Evolutionary conservation across 2,888 invertebrate genomes (phyloP).

Genomic region (Cryptocheilus praepositus): DNA sequence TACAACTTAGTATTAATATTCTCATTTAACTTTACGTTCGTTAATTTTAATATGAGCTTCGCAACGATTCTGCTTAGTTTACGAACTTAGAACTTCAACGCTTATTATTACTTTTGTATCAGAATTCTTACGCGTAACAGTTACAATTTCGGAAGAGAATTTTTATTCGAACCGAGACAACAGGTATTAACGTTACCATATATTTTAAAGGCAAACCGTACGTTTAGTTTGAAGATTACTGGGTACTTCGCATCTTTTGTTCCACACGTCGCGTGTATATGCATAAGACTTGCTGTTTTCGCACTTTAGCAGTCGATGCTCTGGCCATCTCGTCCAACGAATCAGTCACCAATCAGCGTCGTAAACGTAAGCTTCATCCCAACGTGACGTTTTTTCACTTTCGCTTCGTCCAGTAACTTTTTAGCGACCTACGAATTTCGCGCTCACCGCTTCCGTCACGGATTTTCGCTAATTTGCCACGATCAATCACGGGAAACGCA

Average conservation of each 20-base stretch:
- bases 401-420: neutral
- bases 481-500: neutral
- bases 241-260: neutral
- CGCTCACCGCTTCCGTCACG: neutral
- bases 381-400: neutral
- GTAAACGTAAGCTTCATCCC: neutral
- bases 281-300: constrained; percentile 30
- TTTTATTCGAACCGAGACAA: no score
- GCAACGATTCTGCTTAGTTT: no score
- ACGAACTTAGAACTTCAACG: no score
- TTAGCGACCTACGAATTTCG: neutral
- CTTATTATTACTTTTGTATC: no score
- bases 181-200: no score
- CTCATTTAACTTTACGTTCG: no score
- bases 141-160: no score
- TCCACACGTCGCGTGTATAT: constrained; percentile 19
- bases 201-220: no score
- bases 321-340: constrained; percentile 37
- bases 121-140: no score
- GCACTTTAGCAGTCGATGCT: constrained; percentile 45
- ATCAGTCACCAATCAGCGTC: constrained; percentile 13
- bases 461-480: neutral
- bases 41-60: no score
- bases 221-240: no score
- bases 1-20: no score